Conservation (phyloP, 2,797 vertebrate genomes). For the Hafferia zeledoni region DNA sequence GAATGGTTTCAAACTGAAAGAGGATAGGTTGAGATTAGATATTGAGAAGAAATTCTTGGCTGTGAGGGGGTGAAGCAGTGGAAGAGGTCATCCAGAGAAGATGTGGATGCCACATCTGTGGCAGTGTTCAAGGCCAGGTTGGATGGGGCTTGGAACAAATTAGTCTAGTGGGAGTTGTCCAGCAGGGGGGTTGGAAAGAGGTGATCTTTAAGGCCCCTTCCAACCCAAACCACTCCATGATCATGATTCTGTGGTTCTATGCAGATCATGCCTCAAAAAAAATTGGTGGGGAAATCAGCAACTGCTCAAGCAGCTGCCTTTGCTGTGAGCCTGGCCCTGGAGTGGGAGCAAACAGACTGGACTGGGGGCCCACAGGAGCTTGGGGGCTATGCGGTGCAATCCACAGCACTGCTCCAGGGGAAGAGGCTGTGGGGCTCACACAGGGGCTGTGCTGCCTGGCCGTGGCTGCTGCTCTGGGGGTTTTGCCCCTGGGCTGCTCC, state of each 20-base stretch:
- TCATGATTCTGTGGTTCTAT: neutral
- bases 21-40: neutral
- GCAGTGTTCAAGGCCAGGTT: neutral
- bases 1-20: neutral
- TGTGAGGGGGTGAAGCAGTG: neutral
- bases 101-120: neutral
- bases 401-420: fast-evolving
- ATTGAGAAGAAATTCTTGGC: neutral
- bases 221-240: neutral
- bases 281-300: neutral
- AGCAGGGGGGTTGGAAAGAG: neutral
- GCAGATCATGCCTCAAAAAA: neutral
- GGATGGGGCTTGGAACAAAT: neutral
- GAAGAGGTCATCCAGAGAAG: neutral
- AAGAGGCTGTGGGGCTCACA: neutral
- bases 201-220: neutral
- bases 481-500: neutral
- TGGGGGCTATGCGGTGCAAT: fast-evolving
- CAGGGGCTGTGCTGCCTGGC: fast-evolving
- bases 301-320: neutral
- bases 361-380: fast-evolving
- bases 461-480: fast-evolving
- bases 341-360: neutral
- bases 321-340: neutral
- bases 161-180: neutral